Conservation (phyloP, 1,140 invertebrate genomes). For the Heliothis virescens region DNA sequence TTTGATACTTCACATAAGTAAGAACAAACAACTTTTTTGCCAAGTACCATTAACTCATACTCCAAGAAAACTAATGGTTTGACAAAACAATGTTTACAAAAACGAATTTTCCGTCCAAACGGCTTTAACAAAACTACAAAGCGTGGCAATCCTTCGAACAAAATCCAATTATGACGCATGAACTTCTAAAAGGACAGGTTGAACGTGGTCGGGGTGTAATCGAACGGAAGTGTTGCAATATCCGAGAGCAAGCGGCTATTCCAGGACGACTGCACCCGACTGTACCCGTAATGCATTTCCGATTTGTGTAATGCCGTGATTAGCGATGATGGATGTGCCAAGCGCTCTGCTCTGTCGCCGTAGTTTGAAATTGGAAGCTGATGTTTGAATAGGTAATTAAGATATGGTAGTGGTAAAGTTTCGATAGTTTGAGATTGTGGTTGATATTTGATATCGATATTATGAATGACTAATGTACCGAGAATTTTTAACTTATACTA, state of each 20-base stretch:
- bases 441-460: too few relatives aligned
- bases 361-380: constrained; percentile 3
- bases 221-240: constrained; percentile 41
- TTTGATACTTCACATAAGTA: too few relatives aligned
- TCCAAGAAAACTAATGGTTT: too few relatives aligned
- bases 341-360: not conserved
- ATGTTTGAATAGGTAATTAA: not conserved
- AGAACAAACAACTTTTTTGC: too few relatives aligned
- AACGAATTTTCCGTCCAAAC: not conserved
- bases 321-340: constrained; percentile 12
- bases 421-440: too few relatives aligned
- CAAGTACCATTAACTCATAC: too few relatives aligned
- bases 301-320: constrained; percentile 22
- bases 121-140: not conserved
- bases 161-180: not conserved
- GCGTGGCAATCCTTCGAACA: not conserved
- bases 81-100: not conserved
- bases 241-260: constrained; percentile 31
- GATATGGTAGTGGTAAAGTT: not conserved
- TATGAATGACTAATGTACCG: too few relatives aligned
- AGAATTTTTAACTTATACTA: too few relatives aligned
- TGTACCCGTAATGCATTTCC: constrained; percentile 41
- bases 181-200: constrained; percentile 21
- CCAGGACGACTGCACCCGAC: constrained; percentile 22
- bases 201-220: constrained; percentile 37